Conservation (phyloP, 92 coral and sea anemone genomes). For the Galaxea fascicularis region DNA sequence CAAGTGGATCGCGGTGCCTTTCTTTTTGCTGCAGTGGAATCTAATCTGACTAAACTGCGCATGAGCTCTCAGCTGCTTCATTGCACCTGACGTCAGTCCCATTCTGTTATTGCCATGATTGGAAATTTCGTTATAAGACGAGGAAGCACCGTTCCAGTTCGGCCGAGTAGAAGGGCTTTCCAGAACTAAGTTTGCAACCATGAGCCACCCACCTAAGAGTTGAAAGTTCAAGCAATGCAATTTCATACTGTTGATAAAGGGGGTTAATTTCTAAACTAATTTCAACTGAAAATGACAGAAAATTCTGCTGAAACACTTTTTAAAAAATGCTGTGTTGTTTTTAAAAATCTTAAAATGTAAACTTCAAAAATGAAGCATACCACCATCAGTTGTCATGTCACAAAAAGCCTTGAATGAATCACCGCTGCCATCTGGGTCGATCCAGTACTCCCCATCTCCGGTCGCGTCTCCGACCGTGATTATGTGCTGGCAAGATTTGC, state of each 20-base stretch:
- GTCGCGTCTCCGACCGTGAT: neutral
- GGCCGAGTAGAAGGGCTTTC: neutral
- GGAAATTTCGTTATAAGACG: conserved; percentile 10
- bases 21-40: conserved; percentile 50
- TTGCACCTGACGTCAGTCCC: conserved; percentile 10
- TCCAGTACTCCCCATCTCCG: conserved; percentile 13
- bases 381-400: conserved; percentile 21
- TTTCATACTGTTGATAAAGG: no score
- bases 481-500: conserved; percentile 5
- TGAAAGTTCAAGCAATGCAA: no score
- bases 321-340: no score
- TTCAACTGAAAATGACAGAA: no score
- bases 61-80: conserved; percentile 21
- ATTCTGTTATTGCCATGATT: conserved; percentile 24
- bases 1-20: conserved; percentile 34
- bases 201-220: conserved; percentile 46
- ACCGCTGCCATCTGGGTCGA: conserved; percentile 9
- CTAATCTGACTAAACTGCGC: conserved; percentile 32
- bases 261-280: no score
- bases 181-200: conserved; percentile 45
- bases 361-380: neutral
- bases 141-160: neutral
- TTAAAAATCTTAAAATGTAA: no score
- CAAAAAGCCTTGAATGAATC: conserved; percentile 5
- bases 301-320: no score